Evolutionary conservation across 2,888 invertebrate species (phyloP).

Genomic region (Agapetus fuscipes): DNA sequence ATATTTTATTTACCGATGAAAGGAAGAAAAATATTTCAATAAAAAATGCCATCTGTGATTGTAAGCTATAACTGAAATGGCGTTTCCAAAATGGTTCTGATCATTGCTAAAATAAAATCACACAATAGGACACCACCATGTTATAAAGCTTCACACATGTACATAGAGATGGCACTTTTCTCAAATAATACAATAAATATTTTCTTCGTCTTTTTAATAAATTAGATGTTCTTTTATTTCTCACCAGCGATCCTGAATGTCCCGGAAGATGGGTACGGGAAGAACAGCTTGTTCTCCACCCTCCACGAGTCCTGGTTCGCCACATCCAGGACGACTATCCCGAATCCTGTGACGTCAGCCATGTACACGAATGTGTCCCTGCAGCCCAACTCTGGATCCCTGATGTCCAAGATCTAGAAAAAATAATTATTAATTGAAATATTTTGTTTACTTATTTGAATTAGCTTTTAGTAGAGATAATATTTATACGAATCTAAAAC

Average conservation of each 20-base stretch:
- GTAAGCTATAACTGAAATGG: no score
- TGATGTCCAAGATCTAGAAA: constrained; percentile 48
- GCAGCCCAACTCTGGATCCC: constrained; percentile 39
- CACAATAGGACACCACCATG: background rate
- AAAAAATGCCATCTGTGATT: no score
- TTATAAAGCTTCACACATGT: background rate
- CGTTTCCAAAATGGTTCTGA: no score
- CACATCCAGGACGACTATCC: constrained; percentile 55
- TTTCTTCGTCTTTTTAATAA: background rate
- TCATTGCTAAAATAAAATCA: no score
- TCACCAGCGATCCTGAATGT: constrained; percentile 51
- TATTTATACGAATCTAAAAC: no score
- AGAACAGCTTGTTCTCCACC: constrained; percentile 52
- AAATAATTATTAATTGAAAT: no score
- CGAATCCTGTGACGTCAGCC: constrained; percentile 56
- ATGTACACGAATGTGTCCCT: constrained; percentile 55
- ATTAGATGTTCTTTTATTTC: background rate
- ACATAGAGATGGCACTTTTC: no score
- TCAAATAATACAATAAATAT: no score
- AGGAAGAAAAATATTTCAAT: no score
- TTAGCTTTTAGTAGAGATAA: background rate
- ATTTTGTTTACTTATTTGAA: no score
- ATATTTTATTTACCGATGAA: no score
- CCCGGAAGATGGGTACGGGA: constrained; percentile 54
- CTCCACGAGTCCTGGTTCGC: constrained; percentile 48